Evolutionary conservation across 2,113 vertebrate species (phyloP).

Genomic region (Pachycephala philippinensis): DNA sequence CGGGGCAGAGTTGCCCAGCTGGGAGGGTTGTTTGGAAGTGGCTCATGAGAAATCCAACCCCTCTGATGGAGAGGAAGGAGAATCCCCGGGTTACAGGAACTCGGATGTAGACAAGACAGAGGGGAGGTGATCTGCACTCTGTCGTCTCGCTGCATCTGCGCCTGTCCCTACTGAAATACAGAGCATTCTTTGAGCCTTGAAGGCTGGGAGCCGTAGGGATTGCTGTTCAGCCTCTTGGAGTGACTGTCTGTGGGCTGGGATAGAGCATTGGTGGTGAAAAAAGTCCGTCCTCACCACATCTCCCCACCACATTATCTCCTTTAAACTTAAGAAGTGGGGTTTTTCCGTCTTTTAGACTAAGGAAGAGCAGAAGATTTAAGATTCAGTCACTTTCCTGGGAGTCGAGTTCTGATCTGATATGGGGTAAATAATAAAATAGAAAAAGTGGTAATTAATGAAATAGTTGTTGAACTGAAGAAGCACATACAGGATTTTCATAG

Average conservation of each 20-base stretch:
- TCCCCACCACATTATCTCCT: background rate
- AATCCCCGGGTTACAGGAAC: background rate
- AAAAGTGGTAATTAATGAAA: background rate
- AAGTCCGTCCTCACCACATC: background rate
- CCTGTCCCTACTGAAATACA: background rate
- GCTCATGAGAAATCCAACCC: background rate
- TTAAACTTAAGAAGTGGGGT: accelerated
- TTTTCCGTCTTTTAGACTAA: background rate
- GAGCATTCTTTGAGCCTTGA: background rate
- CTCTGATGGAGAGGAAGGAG: background rate
- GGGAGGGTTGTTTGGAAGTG: background rate
- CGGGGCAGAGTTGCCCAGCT: accelerated
- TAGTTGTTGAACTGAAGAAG: background rate
- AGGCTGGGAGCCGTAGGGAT: background rate
- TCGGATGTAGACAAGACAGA: background rate
- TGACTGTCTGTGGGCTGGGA: background rate
- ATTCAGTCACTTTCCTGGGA: background rate
- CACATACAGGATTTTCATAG: background rate
- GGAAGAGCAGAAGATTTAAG: background rate
- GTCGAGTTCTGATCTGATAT: background rate
- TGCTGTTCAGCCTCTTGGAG: background rate
- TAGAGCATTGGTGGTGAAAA: background rate
- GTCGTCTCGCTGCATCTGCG: background rate
- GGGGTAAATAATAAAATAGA: background rate
- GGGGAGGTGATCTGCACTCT: background rate